Conservation (phyloP, 1,140 invertebrate genomes). For the Triops longicaudatus region DNA sequence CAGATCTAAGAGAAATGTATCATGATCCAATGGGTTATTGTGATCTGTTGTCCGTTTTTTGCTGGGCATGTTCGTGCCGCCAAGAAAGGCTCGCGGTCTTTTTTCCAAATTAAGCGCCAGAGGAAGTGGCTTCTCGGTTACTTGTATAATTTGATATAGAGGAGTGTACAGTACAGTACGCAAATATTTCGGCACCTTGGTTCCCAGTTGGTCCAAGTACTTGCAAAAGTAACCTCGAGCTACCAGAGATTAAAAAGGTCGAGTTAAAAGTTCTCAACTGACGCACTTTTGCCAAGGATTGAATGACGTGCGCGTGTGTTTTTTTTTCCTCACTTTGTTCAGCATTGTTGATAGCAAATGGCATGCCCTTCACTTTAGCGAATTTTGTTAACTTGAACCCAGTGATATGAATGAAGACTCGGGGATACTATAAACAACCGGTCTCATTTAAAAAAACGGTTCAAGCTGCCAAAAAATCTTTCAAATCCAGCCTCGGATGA, state of each 20-base stretch:
- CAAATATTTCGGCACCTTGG: background rate
- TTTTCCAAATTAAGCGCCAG: background rate
- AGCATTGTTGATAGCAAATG: conserved; percentile 12
- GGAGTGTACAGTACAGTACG: background rate
- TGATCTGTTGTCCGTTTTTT: background rate
- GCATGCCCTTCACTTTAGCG: background rate
- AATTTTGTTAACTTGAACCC: background rate
- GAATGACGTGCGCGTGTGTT: background rate
- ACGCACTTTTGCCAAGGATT: conserved; percentile 7
- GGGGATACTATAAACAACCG: background rate
- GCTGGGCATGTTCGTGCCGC: background rate
- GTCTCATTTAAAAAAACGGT: background rate
- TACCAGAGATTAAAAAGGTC: background rate
- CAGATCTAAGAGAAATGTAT: no score
- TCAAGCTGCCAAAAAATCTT: background rate
- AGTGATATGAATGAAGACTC: background rate
- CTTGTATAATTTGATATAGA: background rate
- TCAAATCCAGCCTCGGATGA: background rate
- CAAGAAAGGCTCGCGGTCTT: background rate
- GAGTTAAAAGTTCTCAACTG: background rate
- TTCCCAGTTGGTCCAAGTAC: background rate
- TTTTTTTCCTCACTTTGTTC: background rate
- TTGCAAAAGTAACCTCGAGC: background rate
- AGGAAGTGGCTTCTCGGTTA: background rate
- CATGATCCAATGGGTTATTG: no score